Conservation (phyloP, 2,113 vertebrate species). For the Petromus typicus region DNA sequence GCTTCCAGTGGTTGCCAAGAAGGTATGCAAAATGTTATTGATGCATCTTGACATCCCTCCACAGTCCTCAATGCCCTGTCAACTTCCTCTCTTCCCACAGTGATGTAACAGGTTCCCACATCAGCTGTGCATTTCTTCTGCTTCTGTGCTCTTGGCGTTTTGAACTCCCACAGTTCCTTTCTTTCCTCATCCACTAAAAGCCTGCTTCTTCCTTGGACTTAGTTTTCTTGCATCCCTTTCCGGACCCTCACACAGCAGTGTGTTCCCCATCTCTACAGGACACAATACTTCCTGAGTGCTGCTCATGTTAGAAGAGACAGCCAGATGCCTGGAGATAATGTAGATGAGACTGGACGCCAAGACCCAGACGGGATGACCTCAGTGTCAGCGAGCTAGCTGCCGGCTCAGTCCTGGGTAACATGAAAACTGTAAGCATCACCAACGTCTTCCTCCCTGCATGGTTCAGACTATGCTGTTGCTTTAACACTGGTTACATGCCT, state of each 20-base stretch:
- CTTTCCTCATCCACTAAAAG: not conserved
- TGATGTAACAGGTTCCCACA: not conserved
- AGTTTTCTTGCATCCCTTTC: not conserved
- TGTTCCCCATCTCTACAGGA: not conserved
- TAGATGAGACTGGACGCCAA: not conserved
- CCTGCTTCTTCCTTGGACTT: not conserved
- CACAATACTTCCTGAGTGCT: not conserved
- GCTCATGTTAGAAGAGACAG: not conserved
- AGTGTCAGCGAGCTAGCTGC: not conserved
- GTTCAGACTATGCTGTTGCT: not conserved
- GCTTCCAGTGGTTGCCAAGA: not conserved
- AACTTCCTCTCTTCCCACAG: not conserved
- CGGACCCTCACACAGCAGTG: not conserved
- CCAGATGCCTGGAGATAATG: not conserved
- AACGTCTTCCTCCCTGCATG: not conserved
- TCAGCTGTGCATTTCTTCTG: accelerated
- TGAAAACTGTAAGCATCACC: not conserved
- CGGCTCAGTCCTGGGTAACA: not conserved
- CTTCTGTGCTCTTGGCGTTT: not conserved
- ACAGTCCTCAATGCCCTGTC: not conserved
- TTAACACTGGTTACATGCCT: not conserved
- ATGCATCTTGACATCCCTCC: not conserved
- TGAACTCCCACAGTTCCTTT: not conserved
- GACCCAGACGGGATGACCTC: not conserved
- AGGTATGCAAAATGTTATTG: not conserved